A percentile compares a stretch with the other conserved stretches of the same genome.
These are phyloP conservation scores for Synanthedon vespiformis DNA, from an alignment of 2,888 invertebrate genomes.

Conservation along the genomic window DNA sequence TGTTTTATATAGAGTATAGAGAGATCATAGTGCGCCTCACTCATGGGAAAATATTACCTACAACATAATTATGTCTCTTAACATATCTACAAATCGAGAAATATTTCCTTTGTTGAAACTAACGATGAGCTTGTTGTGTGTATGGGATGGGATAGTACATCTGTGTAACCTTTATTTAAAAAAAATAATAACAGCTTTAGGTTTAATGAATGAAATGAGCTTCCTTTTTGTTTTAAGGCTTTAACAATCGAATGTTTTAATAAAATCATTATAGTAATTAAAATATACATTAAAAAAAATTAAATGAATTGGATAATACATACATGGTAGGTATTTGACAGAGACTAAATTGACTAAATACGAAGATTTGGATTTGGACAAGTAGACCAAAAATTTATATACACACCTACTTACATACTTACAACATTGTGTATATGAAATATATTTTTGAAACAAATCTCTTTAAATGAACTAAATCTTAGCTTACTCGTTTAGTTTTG, in stretches of 20 bases:
- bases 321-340: conserved; percentile 9
- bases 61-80: too few species aligned
- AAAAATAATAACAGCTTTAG: background rate
- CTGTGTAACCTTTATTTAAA: background rate
- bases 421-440: background rate
- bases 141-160: too few species aligned
- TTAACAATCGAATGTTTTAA: background rate
- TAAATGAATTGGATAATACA: conserved; percentile 20
- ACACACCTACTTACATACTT: background rate
- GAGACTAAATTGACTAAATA: background rate
- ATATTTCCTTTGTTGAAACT: too few species aligned
- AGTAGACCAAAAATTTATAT: conserved; percentile 1
- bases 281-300: conserved; percentile 4
- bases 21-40: too few species aligned
- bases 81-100: too few species aligned
- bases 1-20: too few species aligned
- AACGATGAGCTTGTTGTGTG: too few species aligned
- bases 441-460: conserved; percentile 1
- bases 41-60: too few species aligned
- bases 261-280: conserved; percentile 1
- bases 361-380: background rate
- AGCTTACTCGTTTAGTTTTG: background rate
- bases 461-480: background rate
- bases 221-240: background rate
- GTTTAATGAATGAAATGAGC: background rate